Percentiles rank a stretch among this genome's conserved stretches.
phyloP scores from a whole-genome alignment of 2,888 invertebrate genomes.

The Troides helena region DNA sequence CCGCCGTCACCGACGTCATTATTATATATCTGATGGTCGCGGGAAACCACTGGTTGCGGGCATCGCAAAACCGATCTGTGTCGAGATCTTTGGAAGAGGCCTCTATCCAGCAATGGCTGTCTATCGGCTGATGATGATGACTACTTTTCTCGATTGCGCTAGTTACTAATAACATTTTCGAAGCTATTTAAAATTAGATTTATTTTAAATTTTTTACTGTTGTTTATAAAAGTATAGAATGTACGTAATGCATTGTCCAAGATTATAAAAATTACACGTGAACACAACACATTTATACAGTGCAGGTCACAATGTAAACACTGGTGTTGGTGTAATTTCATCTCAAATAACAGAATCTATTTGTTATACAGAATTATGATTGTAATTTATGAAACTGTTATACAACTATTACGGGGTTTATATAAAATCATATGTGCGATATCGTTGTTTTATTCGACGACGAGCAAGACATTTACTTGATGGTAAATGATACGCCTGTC shows the following conservation, averaged over 20 bases:
- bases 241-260: slow-evolving; percentile 8
- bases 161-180: slow-evolving; percentile 15
- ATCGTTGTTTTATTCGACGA: background rate
- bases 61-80: background rate
- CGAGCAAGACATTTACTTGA: background rate
- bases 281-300: background rate
- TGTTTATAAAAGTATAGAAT: slow-evolving; percentile 8
- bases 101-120: too few species aligned
- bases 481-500: background rate
- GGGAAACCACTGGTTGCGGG: too few species aligned
- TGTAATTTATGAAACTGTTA: background rate
- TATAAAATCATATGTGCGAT: background rate
- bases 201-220: slow-evolving; percentile 3
- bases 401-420: background rate
- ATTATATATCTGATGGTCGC: too few species aligned
- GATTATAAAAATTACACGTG: slow-evolving; percentile 8
- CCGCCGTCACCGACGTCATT: too few species aligned
- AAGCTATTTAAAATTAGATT: background rate
- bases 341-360: background rate
- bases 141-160: slow-evolving; percentile 11
- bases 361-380: background rate
- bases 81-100: background rate
- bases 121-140: background rate
- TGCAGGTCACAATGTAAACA: background rate
- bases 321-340: background rate